These are phyloP conservation scores for Cyprinodon tularosa DNA, from an alignment of 2,113 vertebrate species.

Conservation along the genomic window DNA sequence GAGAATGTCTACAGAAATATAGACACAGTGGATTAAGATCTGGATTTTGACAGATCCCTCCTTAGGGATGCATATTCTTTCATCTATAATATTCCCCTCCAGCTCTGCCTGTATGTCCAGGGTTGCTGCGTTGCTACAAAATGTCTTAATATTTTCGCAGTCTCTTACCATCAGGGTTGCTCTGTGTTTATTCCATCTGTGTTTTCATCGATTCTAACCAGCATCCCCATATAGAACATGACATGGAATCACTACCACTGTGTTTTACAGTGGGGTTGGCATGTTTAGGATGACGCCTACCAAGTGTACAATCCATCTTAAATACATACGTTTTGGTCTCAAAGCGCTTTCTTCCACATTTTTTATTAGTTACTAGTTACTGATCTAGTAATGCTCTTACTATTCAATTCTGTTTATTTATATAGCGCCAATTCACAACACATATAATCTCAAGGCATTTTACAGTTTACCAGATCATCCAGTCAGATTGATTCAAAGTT, in stretches of 20 bases:
- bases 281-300: not conserved
- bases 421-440: too few species aligned
- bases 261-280: too few species aligned
- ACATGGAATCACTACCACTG: too few species aligned
- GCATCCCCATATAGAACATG: not conserved
- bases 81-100: not conserved
- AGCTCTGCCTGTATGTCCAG: not conserved
- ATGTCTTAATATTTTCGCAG: not conserved
- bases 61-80: not conserved
- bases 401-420: too few species aligned
- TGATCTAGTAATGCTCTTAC: too few species aligned
- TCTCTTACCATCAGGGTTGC: not conserved
- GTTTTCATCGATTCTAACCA: not conserved
- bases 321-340: not conserved
- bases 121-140: not conserved
- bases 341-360: not conserved
- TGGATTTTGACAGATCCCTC: not conserved
- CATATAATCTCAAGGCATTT: too few species aligned
- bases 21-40: not conserved
- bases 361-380: not conserved
- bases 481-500: too few species aligned
- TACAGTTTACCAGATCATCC: too few species aligned
- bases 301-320: not conserved
- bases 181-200: not conserved
- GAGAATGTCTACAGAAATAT: not conserved